Evolutionary conservation across 37 sponge, comb jelly and placozoan genomes (phyloP).

Genomic region (Chondrilla cf. caribensis): DNA sequence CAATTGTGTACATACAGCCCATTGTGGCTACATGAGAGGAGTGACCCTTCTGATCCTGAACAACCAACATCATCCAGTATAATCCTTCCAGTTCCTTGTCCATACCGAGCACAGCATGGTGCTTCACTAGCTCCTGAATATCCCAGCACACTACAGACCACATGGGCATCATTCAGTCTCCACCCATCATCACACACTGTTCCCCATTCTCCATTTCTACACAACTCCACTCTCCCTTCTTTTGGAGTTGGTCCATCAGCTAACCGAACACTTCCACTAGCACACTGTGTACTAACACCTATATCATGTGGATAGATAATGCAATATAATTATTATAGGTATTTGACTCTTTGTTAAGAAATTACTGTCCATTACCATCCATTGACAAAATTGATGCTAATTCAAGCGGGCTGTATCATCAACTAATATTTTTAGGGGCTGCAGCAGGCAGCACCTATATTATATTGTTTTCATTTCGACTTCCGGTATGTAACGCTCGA

Average conservation of each 20-base stretch:
- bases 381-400: too few relatives aligned
- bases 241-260: background rate
- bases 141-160: slow-evolving; percentile 30
- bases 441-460: too few relatives aligned
- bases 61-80: slow-evolving; percentile 18
- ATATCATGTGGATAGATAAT: background rate
- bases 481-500: too few relatives aligned
- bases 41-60: slow-evolving; percentile 2
- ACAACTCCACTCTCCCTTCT: slow-evolving; percentile 12
- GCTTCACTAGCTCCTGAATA: background rate
- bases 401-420: too few relatives aligned
- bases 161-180: slow-evolving; percentile 9
- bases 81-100: slow-evolving; percentile 9
- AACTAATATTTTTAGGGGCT: too few relatives aligned
- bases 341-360: too few relatives aligned
- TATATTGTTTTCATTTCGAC: too few relatives aligned
- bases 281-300: background rate
- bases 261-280: background rate
- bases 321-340: too few relatives aligned
- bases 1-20: background rate
- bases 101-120: background rate
- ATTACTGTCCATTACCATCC: too few relatives aligned
- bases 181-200: slow-evolving; percentile 36
- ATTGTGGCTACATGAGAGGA: background rate
- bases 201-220: background rate